Base-by-base conservation (phyloP, 23 tunicate species). In the Styela plicata region DNA sequence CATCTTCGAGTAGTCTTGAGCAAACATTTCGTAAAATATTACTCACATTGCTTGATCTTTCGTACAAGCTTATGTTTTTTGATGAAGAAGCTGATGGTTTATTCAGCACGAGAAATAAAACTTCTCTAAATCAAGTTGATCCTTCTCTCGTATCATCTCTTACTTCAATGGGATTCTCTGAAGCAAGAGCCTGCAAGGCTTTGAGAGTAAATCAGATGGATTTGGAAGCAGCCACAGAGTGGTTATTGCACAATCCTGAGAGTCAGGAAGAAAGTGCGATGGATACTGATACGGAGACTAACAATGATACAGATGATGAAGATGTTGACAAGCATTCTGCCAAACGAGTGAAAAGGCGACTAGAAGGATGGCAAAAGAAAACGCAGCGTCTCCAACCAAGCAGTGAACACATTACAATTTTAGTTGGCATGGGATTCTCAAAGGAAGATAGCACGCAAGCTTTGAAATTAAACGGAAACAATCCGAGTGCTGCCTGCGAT, bases 21-120 rank as follows among this genome's bases (percentile, higher is more conserved):
- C 97, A 92, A 84, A 92, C 97, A 1, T 84, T 92, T 31, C 62
- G 97, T 23, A 88, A 88, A 36, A 90, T 92, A 33, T 70, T 92
- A 83, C 86, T 92, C 19, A 86, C 97, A 13, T 74, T 92, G 63
- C 84, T 92, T n/a, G 97, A 92, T 10, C 85, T 92, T 19, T 92
- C 97, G 1, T 92, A 92, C 74, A 92, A 92, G 79, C 83, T 92
- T 69, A 84, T 92, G 89, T 87, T 88, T 71, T 92, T 92, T 82
- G 92, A 92, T 26, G 64, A 87, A 53, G 88, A 83, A 33, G 79
- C 62, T 16, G 68, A 61, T 3, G 85, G 83, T 1, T 13, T 78
- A 1, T 34, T 24, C 3, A 10, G 30, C 16, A 73, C 33, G 7
- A 82, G 71, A 2, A 63, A 26, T 30, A 27, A 23, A 28, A 24